phyloP scores from a whole-genome alignment of 2,888 invertebrate species.

The Nomada ferruginata region DNA sequence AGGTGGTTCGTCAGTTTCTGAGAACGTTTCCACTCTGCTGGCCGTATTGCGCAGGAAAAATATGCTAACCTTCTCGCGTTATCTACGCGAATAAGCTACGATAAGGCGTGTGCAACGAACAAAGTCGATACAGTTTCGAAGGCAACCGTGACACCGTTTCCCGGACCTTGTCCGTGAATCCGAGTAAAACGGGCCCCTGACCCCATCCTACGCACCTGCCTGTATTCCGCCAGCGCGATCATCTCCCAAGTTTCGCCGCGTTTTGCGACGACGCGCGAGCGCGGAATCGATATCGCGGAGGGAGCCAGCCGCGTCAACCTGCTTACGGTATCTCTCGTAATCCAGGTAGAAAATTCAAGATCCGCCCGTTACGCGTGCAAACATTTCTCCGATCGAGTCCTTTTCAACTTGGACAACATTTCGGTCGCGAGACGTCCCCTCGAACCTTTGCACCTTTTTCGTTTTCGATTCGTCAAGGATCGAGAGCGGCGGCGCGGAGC shows the following conservation, averaged over 20 bases:
- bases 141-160: slow-evolving; percentile 46
- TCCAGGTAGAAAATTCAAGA: slow-evolving; percentile 52
- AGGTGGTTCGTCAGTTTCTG: too few species aligned
- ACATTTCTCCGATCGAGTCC: not conserved
- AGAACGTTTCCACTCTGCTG: too few species aligned
- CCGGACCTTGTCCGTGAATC: slow-evolving; percentile 50
- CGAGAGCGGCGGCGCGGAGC: not conserved
- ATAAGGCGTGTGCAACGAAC: slow-evolving; percentile 23
- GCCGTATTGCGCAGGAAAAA: too few species aligned
- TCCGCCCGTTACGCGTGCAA: slow-evolving; percentile 21
- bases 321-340: slow-evolving; percentile 58
- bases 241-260: slow-evolving; percentile 66
- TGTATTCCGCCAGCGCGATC: slow-evolving; percentile 45
- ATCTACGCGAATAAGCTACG: not conserved
- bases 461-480: not conserved
- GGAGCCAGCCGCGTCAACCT: slow-evolving; percentile 14
- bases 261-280: slow-evolving; percentile 67
- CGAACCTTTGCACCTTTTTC: too few species aligned
- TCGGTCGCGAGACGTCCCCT: not conserved
- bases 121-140: slow-evolving; percentile 31
- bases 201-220: slow-evolving; percentile 61
- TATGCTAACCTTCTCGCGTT: not conserved
- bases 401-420: not conserved
- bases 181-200: slow-evolving; percentile 43
- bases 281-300: slow-evolving; percentile 65